Evolutionary conservation across 2,113 vertebrate species (phyloP).

Genomic region (Gobiocypris rarus): DNA sequence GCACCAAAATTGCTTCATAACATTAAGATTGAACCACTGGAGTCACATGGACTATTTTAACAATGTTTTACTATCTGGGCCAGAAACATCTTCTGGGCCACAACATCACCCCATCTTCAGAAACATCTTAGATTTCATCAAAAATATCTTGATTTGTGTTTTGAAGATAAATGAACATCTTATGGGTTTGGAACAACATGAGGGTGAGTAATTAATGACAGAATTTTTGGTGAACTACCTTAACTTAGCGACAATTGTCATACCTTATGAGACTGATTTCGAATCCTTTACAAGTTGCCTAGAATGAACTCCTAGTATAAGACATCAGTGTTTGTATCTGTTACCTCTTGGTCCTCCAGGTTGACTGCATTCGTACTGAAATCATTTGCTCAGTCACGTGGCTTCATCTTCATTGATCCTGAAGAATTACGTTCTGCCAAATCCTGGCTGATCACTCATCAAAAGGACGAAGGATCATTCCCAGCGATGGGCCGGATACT

Average conservation of each 20-base stretch:
- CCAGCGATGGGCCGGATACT: conserved; percentile 90
- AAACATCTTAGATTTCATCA: too few species aligned
- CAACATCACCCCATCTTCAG: too few species aligned
- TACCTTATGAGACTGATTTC: background rate
- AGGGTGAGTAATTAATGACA: too few species aligned
- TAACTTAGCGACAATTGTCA: background rate
- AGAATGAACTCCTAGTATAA: background rate
- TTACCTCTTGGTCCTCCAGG: conserved; percentile 71
- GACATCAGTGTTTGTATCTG: background rate
- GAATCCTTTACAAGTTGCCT: background rate
- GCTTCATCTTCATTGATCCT: conserved; percentile 91
- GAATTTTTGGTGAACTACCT: too few species aligned
- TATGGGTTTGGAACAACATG: too few species aligned
- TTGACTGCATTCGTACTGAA: conserved; percentile 93
- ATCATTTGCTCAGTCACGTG: conserved; percentile 92
- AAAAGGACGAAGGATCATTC: conserved; percentile 87
- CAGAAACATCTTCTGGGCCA: too few species aligned
- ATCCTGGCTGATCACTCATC: conserved; percentile 89
- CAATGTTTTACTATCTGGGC: too few species aligned
- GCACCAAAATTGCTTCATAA: too few species aligned
- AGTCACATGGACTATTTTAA: too few species aligned
- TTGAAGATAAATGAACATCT: too few species aligned
- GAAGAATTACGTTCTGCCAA: conserved; percentile 86
- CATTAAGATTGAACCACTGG: too few species aligned
- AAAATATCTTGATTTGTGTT: too few species aligned